Percentiles rank a stretch among this genome's conserved stretches.
phyloP scores from a whole-genome alignment of 2,888 invertebrate species.

The Eurytoma californica region DNA sequence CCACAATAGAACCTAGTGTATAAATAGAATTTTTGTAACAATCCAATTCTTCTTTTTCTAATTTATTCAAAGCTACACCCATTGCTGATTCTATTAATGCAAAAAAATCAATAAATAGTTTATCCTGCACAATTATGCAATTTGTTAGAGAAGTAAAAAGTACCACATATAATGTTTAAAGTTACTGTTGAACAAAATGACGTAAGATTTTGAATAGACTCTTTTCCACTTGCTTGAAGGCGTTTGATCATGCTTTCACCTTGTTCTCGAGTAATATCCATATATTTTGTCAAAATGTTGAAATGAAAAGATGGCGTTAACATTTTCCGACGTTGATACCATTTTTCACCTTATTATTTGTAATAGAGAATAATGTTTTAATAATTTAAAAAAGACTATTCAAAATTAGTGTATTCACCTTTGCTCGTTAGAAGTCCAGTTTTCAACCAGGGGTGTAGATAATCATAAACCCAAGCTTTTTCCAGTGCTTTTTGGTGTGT shows the following conservation, averaged over 20 bases:
- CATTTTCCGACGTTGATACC: conserved; percentile 21
- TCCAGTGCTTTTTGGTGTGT: background rate
- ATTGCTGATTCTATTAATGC: conserved; percentile 17
- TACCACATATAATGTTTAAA: conserved; percentile 32
- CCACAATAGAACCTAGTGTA: background rate
- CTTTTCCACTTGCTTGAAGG: background rate
- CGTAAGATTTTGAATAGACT: background rate
- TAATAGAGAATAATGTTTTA: background rate
- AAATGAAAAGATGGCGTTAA: conserved; percentile 33
- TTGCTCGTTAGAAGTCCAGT: conserved; percentile 25
- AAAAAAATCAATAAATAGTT: background rate
- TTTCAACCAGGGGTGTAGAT: conserved; percentile 16
- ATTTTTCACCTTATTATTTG: conserved; percentile 13
- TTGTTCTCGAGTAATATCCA: conserved; percentile 20
- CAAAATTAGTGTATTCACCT: background rate
- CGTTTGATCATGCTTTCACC: background rate
- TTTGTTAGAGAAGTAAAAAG: background rate
- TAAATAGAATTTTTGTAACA: conserved; percentile 20
- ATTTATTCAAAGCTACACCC: conserved; percentile 20
- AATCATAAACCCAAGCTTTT: conserved; percentile 17
- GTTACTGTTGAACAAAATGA: conserved; percentile 3
- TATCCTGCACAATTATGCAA: background rate
- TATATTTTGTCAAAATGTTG: conserved; percentile 19
- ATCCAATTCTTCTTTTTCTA: background rate
- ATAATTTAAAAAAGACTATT: background rate